These are phyloP conservation scores for Melanotaenia pygmaea DNA, from an alignment of 2,797 vertebrate genomes.

Conservation along the genomic window DNA sequence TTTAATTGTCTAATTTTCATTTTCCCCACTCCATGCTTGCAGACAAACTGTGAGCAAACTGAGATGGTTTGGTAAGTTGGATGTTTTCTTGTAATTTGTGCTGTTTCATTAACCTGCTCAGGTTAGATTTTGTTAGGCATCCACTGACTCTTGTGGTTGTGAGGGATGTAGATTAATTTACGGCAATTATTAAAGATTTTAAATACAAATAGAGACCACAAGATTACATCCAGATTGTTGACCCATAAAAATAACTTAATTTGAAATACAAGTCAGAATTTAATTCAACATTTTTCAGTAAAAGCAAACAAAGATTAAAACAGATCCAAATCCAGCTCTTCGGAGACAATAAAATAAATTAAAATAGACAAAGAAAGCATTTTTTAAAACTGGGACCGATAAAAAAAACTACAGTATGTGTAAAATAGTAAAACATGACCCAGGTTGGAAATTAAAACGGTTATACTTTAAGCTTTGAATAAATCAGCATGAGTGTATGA, in stretches of 20 bases:
- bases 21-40: slow-evolving; percentile 39
- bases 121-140: slow-evolving; percentile 31
- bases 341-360: slow-evolving; percentile 20
- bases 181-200: slow-evolving; percentile 36
- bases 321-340: not conserved
- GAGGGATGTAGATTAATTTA: slow-evolving; percentile 9
- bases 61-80: slow-evolving; percentile 31
- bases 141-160: slow-evolving; percentile 22
- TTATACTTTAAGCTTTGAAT: slow-evolving; percentile 10
- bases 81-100: slow-evolving; percentile 28
- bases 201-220: slow-evolving; percentile 49
- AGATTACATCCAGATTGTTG: slow-evolving; percentile 24
- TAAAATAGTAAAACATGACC: not conserved
- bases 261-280: slow-evolving; percentile 2
- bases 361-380: slow-evolving; percentile 6
- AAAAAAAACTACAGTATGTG: not conserved
- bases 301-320: not conserved
- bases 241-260: not conserved
- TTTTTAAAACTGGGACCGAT: slow-evolving; percentile 2
- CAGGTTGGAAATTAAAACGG: not conserved
- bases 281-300: not conserved
- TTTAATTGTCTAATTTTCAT: slow-evolving; percentile 41
- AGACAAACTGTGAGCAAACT: slow-evolving; percentile 12
- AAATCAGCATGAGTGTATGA: slow-evolving; percentile 20
- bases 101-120: slow-evolving; percentile 52